These are phyloP conservation scores for Bruchidius siliquastri DNA, from an alignment of 2,888 invertebrate genomes.

Conservation along the genomic window DNA sequence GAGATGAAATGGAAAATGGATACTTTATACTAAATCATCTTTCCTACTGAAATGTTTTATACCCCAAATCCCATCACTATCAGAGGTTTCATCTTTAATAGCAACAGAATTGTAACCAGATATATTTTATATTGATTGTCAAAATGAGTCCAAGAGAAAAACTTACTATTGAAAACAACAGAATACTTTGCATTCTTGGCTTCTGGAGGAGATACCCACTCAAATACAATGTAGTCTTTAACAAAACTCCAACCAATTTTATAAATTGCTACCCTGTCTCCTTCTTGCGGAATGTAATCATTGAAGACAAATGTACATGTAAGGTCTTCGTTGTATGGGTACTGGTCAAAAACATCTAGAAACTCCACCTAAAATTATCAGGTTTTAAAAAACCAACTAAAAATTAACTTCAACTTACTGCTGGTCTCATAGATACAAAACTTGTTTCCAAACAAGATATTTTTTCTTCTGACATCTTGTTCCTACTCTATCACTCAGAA, in stretches of 20 bases:
- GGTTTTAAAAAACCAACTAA: background rate
- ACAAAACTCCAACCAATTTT: slow-evolving; percentile 42
- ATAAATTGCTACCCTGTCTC: slow-evolving; percentile 42
- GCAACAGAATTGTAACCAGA: too few relatives aligned
- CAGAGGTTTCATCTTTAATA: too few relatives aligned
- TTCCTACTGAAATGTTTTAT: too few relatives aligned
- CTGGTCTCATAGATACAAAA: slow-evolving; percentile 23
- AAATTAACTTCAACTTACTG: slow-evolving; percentile 11
- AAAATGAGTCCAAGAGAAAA: background rate
- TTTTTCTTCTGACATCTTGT: background rate
- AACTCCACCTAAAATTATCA: slow-evolving; percentile 34
- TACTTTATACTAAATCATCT: too few relatives aligned
- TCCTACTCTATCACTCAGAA: too few relatives aligned
- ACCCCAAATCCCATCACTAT: too few relatives aligned
- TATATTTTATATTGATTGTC: too few relatives aligned
- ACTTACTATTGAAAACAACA: slow-evolving; percentile 38
- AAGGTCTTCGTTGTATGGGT: slow-evolving; percentile 35
- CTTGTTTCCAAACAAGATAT: slow-evolving; percentile 15
- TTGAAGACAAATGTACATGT: slow-evolving; percentile 33
- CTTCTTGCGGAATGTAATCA: slow-evolving; percentile 37
- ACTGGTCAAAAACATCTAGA: slow-evolving; percentile 34
- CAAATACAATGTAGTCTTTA: slow-evolving; percentile 41
- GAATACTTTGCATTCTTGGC: slow-evolving; percentile 8
- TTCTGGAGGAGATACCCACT: slow-evolving; percentile 37
- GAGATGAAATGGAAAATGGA: too few relatives aligned